Conservation (phyloP, 2,113 vertebrate species). For the Laticauda laticaudata region DNA sequence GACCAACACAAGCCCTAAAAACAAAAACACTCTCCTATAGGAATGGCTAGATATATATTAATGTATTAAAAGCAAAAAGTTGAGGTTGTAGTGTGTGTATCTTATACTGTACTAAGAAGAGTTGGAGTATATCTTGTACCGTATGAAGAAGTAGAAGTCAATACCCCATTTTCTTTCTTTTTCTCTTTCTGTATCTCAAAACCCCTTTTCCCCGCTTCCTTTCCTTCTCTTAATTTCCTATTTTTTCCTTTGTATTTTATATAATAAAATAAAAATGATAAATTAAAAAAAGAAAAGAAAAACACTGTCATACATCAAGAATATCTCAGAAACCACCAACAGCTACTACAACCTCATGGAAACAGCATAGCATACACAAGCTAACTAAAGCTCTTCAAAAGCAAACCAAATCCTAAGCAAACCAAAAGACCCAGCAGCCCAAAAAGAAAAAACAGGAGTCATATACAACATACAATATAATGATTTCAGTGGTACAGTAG, state of each 20-base stretch:
- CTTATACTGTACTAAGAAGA: no score
- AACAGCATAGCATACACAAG: not conserved
- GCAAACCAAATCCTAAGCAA: not conserved
- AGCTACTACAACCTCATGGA: not conserved
- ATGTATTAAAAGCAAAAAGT: no score
- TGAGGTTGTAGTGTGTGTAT: no score
- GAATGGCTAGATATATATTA: no score
- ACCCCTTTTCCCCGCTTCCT: no score
- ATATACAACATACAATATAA: not conserved
- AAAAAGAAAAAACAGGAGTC: not conserved
- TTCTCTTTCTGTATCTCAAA: no score
- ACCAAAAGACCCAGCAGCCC: not conserved
- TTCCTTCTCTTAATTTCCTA: no score
- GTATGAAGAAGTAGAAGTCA: no score
- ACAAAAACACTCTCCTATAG: not conserved
- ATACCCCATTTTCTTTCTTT: no score
- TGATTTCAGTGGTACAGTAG: not conserved
- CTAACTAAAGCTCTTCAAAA: not conserved
- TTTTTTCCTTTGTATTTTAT: no score
- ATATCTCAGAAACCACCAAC: not conserved
- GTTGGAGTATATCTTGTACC: no score
- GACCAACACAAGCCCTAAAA: not conserved
- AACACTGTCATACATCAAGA: not conserved
- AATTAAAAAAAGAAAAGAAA: not conserved
- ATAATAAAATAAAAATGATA: no score